Conservation (phyloP, 2,888 invertebrate species). For the Sepiola atlantica region DNA sequence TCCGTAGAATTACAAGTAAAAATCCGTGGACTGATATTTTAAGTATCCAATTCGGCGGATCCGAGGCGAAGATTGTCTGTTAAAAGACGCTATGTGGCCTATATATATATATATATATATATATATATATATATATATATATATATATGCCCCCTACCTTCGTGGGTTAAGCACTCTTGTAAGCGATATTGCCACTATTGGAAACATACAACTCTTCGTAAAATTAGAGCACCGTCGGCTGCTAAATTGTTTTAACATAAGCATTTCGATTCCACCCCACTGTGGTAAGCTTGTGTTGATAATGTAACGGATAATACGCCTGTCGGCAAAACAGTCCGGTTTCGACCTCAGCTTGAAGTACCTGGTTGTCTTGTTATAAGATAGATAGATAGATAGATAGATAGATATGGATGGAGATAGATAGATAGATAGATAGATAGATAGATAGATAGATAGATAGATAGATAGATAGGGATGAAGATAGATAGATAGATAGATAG, state of each 20-base stretch:
- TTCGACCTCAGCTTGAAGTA: too few species aligned
- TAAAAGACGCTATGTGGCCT: too few species aligned
- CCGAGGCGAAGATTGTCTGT: too few species aligned
- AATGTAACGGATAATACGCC: too few species aligned
- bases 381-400: background rate
- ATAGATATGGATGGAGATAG: background rate
- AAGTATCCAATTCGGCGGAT: too few species aligned
- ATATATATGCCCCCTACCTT: background rate
- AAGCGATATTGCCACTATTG: background rate
- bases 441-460: background rate
- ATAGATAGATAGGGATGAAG: too few species aligned
- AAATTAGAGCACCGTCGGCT: background rate
- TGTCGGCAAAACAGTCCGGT: too few species aligned
- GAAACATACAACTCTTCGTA: background rate
- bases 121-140: background rate
- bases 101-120: background rate
- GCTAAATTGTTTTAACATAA: background rate
- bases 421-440: background rate
- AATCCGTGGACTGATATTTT: too few species aligned
- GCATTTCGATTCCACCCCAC: too few species aligned
- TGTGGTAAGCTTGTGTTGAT: too few species aligned
- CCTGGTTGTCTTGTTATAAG: background rate
- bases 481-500: too few species aligned
- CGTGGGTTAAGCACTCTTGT: background rate
- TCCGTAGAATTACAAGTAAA: too few species aligned